Percentiles rank a stretch among this genome's conserved stretches.
phyloP scores from a whole-genome alignment of 2,888 invertebrate species.

The Megastigmus dorsalis region DNA sequence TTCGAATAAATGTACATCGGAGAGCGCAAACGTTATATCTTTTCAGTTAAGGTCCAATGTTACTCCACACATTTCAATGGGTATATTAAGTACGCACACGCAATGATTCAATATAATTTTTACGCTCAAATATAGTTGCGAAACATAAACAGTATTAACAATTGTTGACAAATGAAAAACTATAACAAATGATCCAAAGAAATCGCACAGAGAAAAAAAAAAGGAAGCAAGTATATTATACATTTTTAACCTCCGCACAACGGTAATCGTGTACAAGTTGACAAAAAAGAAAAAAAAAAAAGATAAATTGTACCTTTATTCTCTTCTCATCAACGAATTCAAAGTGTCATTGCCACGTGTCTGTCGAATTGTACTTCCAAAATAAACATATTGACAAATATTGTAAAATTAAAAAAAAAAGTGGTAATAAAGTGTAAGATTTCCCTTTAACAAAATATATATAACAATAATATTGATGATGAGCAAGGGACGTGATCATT shows the following conservation, averaged over 20 bases:
- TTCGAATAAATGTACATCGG: too few relatives aligned
- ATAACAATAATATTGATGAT: slow-evolving; percentile 2
- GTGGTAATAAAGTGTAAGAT: slow-evolving; percentile 2
- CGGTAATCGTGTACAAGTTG: slow-evolving; percentile 10
- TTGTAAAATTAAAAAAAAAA: slow-evolving; percentile 29
- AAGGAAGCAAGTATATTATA: background rate
- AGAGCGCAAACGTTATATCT: too few relatives aligned
- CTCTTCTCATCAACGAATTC: slow-evolving; percentile 52
- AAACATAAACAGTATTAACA: slow-evolving; percentile 12
- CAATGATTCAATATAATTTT: too few relatives aligned
- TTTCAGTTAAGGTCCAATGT: too few relatives aligned
- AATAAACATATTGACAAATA: slow-evolving; percentile 16
- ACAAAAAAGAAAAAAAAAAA: slow-evolving; percentile 14
- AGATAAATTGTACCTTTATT: slow-evolving; percentile 40
- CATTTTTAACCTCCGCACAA: background rate
- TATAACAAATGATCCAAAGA: slow-evolving; percentile 49
- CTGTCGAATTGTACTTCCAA: slow-evolving; percentile 35
- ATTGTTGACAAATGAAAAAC: slow-evolving; percentile 29
- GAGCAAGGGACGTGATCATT: slow-evolving; percentile 26
- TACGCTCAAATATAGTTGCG: too few relatives aligned
- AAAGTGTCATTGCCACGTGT: slow-evolving; percentile 35
- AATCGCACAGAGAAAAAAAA: slow-evolving; percentile 34
- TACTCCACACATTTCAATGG: too few relatives aligned
- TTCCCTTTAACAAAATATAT: background rate
- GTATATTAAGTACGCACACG: too few relatives aligned